These are phyloP conservation scores for Perccottus glenii DNA, from an alignment of 2,113 vertebrate genomes.

Conservation along the genomic window DNA sequence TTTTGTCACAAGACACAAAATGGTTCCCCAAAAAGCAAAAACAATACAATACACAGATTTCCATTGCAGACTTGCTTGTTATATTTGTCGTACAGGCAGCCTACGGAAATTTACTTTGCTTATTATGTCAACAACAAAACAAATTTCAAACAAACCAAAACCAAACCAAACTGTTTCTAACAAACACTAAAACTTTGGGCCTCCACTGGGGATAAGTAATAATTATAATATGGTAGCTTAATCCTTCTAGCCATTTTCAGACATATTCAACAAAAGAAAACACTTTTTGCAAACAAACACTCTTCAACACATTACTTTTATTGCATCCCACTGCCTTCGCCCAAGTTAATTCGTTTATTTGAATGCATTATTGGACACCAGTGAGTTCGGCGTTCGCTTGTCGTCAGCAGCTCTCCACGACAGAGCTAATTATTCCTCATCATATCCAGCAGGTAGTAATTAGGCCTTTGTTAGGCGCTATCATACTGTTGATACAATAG, in stretches of 20 bases:
- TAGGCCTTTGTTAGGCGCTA: slow-evolving; percentile 75
- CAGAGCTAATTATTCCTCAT: slow-evolving; percentile 77
- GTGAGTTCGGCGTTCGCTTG: slow-evolving; percentile 56
- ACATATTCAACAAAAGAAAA: not conserved
- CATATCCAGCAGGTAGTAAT: slow-evolving; percentile 82
- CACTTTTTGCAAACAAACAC: not conserved
- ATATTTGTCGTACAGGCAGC: too few species aligned
- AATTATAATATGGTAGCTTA: not conserved
- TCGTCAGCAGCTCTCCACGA: slow-evolving; percentile 64
- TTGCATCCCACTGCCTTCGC: slow-evolving; percentile 28
- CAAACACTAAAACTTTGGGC: too few species aligned
- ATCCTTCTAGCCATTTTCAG: not conserved
- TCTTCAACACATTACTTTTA: slow-evolving; percentile 30
- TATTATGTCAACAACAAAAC: too few species aligned
- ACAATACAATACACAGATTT: too few species aligned
- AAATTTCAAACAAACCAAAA: too few species aligned
- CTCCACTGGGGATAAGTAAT: too few species aligned
- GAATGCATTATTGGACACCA: slow-evolving; percentile 49
- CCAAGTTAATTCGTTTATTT: slow-evolving; percentile 41
- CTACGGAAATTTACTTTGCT: too few species aligned
- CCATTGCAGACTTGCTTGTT: too few species aligned
- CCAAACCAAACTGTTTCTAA: too few species aligned
- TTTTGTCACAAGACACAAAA: too few species aligned
- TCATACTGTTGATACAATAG: slow-evolving; percentile 78
- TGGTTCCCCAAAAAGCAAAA: too few species aligned